These are phyloP conservation scores for Progne subis DNA, from an alignment of 2,113 vertebrate species.

Conservation along the genomic window DNA sequence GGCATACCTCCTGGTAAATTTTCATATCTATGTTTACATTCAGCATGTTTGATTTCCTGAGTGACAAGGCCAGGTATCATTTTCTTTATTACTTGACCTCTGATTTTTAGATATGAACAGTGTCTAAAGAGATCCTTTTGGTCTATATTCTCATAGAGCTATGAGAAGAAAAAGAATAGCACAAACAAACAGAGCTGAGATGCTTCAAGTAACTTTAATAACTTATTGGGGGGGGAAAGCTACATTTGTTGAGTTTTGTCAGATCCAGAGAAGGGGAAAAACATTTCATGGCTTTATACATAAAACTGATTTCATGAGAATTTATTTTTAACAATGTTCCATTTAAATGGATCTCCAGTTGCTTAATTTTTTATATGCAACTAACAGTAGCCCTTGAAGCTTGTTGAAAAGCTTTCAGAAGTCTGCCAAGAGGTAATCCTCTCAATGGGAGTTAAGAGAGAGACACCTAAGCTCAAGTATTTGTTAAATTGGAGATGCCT, in stretches of 20 bases:
- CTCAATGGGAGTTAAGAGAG: not conserved
- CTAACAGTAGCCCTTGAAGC: not conserved
- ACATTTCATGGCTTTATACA: not conserved
- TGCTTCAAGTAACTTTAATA: not conserved
- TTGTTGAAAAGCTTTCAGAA: not conserved
- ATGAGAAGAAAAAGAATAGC: not conserved
- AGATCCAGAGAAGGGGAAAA: not conserved
- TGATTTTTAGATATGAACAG: not conserved
- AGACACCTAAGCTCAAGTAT: not conserved
- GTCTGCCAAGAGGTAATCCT: not conserved
- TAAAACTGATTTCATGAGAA: not conserved
- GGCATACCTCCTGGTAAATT: not conserved
- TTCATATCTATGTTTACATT: rapidly evolving
- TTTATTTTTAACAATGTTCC: not conserved
- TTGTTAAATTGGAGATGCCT: not conserved
- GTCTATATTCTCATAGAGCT: not conserved
- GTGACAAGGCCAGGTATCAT: not conserved
- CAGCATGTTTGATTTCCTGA: not conserved
- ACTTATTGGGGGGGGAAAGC: not conserved
- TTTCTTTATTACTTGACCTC: not conserved
- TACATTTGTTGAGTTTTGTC: not conserved
- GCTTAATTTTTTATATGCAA: not conserved
- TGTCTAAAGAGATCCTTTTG: not conserved
- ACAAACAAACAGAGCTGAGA: not conserved
- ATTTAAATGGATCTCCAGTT: not conserved